Evolutionary conservation across 2,888 invertebrate genomes (phyloP), one percentile per base, ranked within the genome.

Genomic region (Parnassius apollo): DNA sequence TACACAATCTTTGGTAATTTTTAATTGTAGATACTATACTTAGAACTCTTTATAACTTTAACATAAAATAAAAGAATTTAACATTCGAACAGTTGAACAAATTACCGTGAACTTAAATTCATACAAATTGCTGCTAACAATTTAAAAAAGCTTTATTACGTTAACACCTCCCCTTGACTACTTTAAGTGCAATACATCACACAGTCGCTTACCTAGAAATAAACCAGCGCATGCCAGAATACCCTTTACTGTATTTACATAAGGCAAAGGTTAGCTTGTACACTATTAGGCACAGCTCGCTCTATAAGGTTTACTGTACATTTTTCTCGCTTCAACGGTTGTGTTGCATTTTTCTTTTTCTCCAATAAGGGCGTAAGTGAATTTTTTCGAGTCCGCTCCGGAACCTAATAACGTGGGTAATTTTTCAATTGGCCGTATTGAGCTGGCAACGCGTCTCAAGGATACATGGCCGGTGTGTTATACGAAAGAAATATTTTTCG

Each of bases 331-430:
- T 77, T 69, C 76, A 73, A 62, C 71, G 73, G 69, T 72, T 72
- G 65, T 49, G 58, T 44, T 75, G 76, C 71, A 74, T 77, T 77
- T 76, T 78, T 76, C 73, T 77, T 77, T 82, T 78, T 77, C 76
- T 77, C 75, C 68, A 64, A 82, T 83, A 83, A 82, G 78, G 76
- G 74, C 66, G 79, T 77, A 80, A 86, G 85, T 83, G 82, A 81
- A 83, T 83, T 85, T 87, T 85, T 83, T 74, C 76, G 72, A 73
- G 76, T 1, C 73, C 76, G 75, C 71, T 68, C 67, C 75, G 69
- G 81, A 86, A 91, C 87, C 85, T 85, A 91, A 91, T 91, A 91
- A 88, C 78, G 86, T 75, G 76, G 77, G 90, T 87, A 89, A 91
- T 91, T 91, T 91, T 91, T 91, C 91, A 91, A 91, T 91, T 89